Percentiles rank a stretch among this genome's conserved stretches.
Evolutionary conservation across 1,140 invertebrate species (phyloP).

Genomic region (Colletes latitarsis): DNA sequence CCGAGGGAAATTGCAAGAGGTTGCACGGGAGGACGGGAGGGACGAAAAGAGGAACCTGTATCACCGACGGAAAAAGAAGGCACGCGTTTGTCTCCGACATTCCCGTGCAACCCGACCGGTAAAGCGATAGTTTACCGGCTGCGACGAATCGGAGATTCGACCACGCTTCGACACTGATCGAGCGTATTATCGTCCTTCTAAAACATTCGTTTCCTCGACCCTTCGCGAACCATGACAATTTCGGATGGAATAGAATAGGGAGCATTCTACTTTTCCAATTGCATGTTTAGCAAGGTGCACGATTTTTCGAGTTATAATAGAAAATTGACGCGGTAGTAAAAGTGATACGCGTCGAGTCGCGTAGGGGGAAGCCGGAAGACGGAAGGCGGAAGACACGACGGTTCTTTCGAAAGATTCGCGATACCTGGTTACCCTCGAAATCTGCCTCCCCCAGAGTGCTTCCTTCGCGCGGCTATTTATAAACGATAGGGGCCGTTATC

Average conservation of each 20-base stretch:
- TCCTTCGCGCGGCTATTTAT: slow-evolving; percentile 37
- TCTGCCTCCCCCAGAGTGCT: neutral
- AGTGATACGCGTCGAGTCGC: too few species aligned
- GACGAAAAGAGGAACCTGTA: slow-evolving; percentile 18
- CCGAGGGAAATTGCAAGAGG: neutral
- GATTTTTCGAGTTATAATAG: too few species aligned
- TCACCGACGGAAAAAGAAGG: slow-evolving; percentile 6
- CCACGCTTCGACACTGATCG: neutral
- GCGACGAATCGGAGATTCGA: slow-evolving; percentile 5
- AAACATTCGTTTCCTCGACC: too few species aligned
- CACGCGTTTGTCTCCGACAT: neutral
- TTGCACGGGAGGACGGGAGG: neutral
- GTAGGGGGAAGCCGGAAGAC: too few species aligned
- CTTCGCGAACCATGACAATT: too few species aligned
- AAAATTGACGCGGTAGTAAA: too few species aligned
- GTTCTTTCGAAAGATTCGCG: neutral
- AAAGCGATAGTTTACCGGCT: slow-evolving; percentile 10
- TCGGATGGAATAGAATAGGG: too few species aligned
- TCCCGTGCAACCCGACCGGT: neutral
- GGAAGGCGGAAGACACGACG: too few species aligned
- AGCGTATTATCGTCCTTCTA: neutral
- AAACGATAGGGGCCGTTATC: slow-evolving; percentile 20
- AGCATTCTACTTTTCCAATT: too few species aligned
- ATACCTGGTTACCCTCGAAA: neutral
- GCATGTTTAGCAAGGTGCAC: too few species aligned